Percentiles rank a stretch among this genome's conserved stretches.
These are phyloP conservation scores for Eulemur mongoz DNA, from an alignment of 2,797 vertebrate genomes.

Conservation along the genomic window DNA sequence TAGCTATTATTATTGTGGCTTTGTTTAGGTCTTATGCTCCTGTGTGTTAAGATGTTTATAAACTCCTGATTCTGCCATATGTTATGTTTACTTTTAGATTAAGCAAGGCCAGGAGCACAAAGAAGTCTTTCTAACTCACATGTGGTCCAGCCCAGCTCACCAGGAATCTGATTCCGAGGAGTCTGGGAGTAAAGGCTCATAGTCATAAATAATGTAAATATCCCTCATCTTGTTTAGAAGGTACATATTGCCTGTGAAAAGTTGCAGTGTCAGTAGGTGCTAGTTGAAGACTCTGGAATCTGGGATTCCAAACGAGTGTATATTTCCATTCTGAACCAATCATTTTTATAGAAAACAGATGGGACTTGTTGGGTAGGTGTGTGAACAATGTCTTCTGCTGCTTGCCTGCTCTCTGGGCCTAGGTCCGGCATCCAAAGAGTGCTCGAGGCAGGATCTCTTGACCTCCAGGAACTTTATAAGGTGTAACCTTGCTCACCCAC, in stretches of 20 bases:
- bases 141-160: neutral
- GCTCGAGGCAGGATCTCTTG: neutral
- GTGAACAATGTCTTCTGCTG: too few relatives aligned
- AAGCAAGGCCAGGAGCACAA: neutral
- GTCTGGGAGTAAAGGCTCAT: neutral
- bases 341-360: constrained; percentile 47
- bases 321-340: neutral
- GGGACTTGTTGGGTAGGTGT: neutral
- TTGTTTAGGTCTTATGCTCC: neutral
- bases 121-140: constrained; percentile 43
- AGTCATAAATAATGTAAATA: constrained; percentile 25
- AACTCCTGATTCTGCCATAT: constrained; percentile 23
- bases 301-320: neutral
- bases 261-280: neutral
- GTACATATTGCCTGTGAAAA: neutral
- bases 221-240: neutral
- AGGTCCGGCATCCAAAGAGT: neutral
- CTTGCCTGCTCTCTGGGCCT: neutral
- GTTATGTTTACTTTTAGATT: constrained; percentile 19
- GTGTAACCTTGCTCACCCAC: neutral
- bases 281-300: neutral
- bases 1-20: neutral
- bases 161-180: neutral
- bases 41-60: neutral
- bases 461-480: neutral